Evolutionary conservation across 2,888 invertebrate species (phyloP), one percentile per base, ranked within the genome.

Genomic region (Drosophila conformis): DNA sequence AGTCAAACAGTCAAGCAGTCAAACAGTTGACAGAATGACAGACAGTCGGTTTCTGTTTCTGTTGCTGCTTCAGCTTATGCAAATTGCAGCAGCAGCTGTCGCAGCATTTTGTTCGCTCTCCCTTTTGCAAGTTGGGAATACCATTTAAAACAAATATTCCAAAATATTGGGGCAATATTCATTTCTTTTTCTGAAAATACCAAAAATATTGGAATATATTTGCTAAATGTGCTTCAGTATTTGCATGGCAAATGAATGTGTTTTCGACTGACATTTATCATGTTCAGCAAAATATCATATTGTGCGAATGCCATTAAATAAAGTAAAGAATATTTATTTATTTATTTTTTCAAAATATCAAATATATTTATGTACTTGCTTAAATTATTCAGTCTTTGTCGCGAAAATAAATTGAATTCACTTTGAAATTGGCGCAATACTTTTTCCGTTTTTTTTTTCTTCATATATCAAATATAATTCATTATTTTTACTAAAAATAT

Each of bases 81-180:
- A 89, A 89, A 89, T 84, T 82, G 82, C 78, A 83, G 69, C 81
- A 80, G 80, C 87, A 73, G 87, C 81, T 68, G 67, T 54, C 27
- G 40, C 56, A 33, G 33, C 52, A 48, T 38, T 59, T 57, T 48
- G 4, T 1, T 42, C 21, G 15, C 33, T n/a, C 11, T 48, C 7
- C 5, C 7, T 10, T 54, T 54, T 53, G 58, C 54, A 46, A 57
- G 51, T 56, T 35, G 67, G 29, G 36, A 29, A 48, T 53, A 66
- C 54, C 60, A 62, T 54, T 27, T 36, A 56, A 38, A 31, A 62
- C 48, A 59, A 52, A 46, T 56, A 46, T 57, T 59, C 40, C 62
- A 56, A 63, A 10, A 36, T 33, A 48, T 52, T 35, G 29, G 2
- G 18, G 11, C 11, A 18, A 36, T 21, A 57, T 35, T 42, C 29